phyloP scores from a whole-genome alignment of 1,140 invertebrate genomes.

The Rhyacophila brunnea region DNA sequence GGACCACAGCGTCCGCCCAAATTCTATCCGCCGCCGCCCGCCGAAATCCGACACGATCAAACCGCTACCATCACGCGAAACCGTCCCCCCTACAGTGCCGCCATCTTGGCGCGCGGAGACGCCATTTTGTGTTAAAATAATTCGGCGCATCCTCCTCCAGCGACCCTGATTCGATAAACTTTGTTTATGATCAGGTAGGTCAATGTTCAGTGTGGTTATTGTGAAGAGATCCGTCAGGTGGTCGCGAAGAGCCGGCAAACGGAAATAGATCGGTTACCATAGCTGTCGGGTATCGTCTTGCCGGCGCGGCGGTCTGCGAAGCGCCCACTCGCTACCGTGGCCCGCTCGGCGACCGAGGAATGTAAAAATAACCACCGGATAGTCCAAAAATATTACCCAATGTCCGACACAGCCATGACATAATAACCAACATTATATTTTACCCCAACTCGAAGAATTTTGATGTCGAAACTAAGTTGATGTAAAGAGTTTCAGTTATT shows the following conservation, averaged over 20 bases:
- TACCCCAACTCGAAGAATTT: too few species aligned
- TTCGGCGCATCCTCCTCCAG: neutral
- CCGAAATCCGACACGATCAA: slow-evolving; percentile 16
- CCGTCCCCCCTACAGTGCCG: slow-evolving; percentile 3
- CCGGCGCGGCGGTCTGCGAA: slow-evolving; percentile 3
- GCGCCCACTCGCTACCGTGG: neutral
- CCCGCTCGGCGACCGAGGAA: slow-evolving; percentile 12
- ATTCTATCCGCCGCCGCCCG: neutral
- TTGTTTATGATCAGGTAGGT: slow-evolving; percentile 25
- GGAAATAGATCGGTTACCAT: slow-evolving; percentile 12
- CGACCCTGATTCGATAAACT: slow-evolving; percentile 16
- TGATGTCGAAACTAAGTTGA: too few species aligned
- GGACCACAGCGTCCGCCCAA: slow-evolving; percentile 7
- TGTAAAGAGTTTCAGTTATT: too few species aligned
- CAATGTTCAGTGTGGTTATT: slow-evolving; percentile 5
- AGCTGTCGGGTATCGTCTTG: neutral
- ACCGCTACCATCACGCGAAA: neutral
- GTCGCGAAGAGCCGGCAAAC: neutral
- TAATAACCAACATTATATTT: slow-evolving; percentile 20
- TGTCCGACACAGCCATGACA: slow-evolving; percentile 28
- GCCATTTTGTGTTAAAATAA: too few species aligned
- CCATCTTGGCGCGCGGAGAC: slow-evolving; percentile 7
- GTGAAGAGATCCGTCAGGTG: slow-evolving; percentile 15
- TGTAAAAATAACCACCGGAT: slow-evolving; percentile 31
- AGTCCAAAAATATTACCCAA: slow-evolving; percentile 26